phyloP scores from a whole-genome alignment of 1,140 invertebrate species.

The Drosophila yakuba region DNA sequence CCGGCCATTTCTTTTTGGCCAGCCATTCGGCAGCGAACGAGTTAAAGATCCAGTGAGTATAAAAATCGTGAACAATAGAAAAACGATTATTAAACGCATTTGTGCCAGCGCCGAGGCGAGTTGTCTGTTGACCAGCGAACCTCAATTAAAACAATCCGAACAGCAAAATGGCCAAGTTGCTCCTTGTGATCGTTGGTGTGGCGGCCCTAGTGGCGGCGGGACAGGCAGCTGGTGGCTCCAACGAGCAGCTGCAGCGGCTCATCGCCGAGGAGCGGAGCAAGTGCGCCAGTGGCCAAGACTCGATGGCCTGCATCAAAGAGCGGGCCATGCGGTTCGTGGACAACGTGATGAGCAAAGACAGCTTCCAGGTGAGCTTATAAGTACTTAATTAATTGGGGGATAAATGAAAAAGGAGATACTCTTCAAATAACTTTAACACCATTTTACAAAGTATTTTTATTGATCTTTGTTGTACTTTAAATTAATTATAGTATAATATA shows the following conservation, averaged over 20 bases:
- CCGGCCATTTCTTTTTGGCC: conserved; percentile 67
- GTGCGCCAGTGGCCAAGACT: conserved; percentile 90
- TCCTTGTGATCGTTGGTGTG: conserved; percentile 67
- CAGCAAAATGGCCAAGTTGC: conserved; percentile 68
- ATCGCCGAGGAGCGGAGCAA: conserved; percentile 90
- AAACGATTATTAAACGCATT: conserved; percentile 84
- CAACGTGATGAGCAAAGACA: conserved; percentile 91
- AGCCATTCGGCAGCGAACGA: conserved; percentile 41
- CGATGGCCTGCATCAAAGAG: conserved; percentile 92
- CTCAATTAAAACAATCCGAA: conserved; percentile 14
- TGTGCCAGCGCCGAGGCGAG: conserved; percentile 80
- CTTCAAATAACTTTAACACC: no score
- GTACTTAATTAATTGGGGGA: no score
- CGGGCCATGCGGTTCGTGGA: conserved; percentile 91
- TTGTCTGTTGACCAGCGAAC: conserved; percentile 63
- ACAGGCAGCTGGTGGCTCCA: conserved; percentile 56
- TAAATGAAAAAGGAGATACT: no score
- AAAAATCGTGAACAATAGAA: conserved; percentile 85
- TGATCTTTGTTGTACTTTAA: no score
- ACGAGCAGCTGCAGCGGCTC: conserved; percentile 90
- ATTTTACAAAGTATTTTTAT: no score
- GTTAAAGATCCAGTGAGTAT: conserved; percentile 81
- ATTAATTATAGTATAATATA: no score
- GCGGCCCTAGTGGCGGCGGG: conserved; percentile 52
- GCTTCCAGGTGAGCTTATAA: conserved; percentile 88